Conservation (phyloP, 2,113 vertebrate genomes). For the Ornithorhynchus anatinus region DNA sequence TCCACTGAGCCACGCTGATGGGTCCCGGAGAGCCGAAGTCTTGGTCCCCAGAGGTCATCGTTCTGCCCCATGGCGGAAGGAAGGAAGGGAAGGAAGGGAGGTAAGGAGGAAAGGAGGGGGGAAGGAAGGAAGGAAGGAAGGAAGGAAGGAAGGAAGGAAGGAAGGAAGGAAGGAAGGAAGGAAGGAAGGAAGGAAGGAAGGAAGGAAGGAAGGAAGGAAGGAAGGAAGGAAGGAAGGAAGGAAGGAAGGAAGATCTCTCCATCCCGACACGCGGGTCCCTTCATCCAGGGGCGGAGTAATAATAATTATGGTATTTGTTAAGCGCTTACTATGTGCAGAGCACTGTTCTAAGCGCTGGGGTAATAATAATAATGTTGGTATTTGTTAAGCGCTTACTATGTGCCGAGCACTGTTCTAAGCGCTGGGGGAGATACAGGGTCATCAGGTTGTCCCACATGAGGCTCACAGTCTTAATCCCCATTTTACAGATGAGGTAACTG, state of each 20-base stretch:
- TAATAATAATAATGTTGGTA: too few species aligned
- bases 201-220: neutral
- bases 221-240: neutral
- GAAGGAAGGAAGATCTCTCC: neutral
- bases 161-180: neutral
- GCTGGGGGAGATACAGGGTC: too few species aligned
- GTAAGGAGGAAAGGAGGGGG: neutral
- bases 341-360: too few species aligned
- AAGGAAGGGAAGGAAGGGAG: neutral
- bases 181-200: neutral
- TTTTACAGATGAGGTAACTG: too few species aligned
- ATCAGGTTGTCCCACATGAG: too few species aligned
- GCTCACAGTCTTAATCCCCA: too few species aligned
- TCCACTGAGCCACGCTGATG: neutral
- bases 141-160: neutral
- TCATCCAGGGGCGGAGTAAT: too few species aligned
- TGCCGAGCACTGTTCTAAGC: too few species aligned
- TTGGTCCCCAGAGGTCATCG: too few species aligned
- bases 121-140: neutral
- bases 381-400: too few species aligned
- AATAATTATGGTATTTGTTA: too few species aligned
- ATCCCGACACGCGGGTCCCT: neutral
- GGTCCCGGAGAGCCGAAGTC: neutral
- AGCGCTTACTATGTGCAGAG: too few species aligned
- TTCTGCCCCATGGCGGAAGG: neutral